Percentiles rank a stretch among this genome's conserved stretches.
phyloP scores from a whole-genome alignment of 1,140 invertebrate species.

The Euborellia annulipes region DNA sequence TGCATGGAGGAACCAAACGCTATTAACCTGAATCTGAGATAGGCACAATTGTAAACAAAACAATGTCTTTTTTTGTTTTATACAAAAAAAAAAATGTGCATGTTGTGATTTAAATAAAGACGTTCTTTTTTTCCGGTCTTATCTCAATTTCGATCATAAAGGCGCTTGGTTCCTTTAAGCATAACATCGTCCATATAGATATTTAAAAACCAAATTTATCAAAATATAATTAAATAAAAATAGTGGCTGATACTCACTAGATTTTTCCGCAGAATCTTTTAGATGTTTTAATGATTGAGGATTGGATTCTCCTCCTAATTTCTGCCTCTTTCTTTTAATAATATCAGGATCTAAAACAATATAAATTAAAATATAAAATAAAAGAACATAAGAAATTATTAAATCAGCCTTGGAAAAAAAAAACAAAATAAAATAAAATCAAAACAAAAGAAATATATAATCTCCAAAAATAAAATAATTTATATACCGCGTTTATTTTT shows the following conservation, averaged over 20 bases:
- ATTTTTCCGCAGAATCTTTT: constrained; percentile 15
- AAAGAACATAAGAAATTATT: constrained; percentile 13
- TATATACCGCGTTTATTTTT: constrained; percentile 4
- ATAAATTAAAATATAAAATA: constrained; percentile 8
- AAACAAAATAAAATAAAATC: constrained; percentile 3
- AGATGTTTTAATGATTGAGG: constrained; percentile 34
- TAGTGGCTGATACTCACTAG: constrained; percentile 8
- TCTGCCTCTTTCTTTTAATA: constrained; percentile 40
- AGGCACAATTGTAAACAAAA: too few relatives aligned
- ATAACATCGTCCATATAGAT: too few relatives aligned
- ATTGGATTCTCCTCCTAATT: constrained; percentile 35
- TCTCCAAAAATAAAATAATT: constrained; percentile 6
- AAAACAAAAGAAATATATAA: constrained; percentile 5
- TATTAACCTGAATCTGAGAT: too few relatives aligned
- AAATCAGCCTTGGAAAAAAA: constrained; percentile 5
- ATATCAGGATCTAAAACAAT: constrained; percentile 4
- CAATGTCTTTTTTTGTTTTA: too few relatives aligned
- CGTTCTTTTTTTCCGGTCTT: too few relatives aligned
- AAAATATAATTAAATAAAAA: too few relatives aligned
- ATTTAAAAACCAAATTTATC: too few relatives aligned
- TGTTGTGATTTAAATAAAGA: too few relatives aligned
- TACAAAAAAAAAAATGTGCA: too few relatives aligned
- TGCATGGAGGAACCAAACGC: too few relatives aligned
- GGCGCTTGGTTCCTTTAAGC: too few relatives aligned
- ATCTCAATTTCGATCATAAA: too few relatives aligned